phyloP scores from a whole-genome alignment of 2,113 vertebrate genomes.

The Micromys minutus region DNA sequence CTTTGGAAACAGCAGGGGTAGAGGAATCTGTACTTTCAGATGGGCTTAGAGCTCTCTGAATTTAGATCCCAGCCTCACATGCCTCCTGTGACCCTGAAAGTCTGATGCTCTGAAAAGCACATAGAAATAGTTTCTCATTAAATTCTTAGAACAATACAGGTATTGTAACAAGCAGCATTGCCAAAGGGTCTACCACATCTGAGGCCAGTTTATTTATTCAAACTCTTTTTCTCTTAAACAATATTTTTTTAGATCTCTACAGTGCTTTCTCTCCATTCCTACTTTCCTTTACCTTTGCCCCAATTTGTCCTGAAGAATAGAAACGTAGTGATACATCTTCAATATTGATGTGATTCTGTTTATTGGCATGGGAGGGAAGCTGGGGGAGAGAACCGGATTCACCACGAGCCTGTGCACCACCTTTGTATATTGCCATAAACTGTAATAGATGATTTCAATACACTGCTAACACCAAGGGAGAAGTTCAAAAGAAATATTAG shows the following conservation, averaged over 20 bases:
- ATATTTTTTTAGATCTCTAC: background rate
- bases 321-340: background rate
- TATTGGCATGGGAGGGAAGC: no score
- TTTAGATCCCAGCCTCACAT: background rate
- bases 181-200: no score
- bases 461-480: background rate
- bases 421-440: background rate
- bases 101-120: background rate
- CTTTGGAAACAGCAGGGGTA: background rate
- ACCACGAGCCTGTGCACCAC: no score
- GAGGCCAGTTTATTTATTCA: background rate
- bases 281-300: background rate
- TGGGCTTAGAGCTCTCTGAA: background rate
- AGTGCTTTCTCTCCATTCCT: background rate
- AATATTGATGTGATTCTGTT: background rate
- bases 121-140: background rate
- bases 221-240: background rate
- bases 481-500: background rate
- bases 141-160: background rate
- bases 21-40: background rate
- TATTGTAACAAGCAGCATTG: background rate
- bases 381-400: no score
- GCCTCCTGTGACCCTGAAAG: background rate
- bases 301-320: background rate
- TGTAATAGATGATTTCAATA: background rate